Conservation (phyloP, 2,888 invertebrate genomes). For the Notocelia uddmanniana region DNA sequence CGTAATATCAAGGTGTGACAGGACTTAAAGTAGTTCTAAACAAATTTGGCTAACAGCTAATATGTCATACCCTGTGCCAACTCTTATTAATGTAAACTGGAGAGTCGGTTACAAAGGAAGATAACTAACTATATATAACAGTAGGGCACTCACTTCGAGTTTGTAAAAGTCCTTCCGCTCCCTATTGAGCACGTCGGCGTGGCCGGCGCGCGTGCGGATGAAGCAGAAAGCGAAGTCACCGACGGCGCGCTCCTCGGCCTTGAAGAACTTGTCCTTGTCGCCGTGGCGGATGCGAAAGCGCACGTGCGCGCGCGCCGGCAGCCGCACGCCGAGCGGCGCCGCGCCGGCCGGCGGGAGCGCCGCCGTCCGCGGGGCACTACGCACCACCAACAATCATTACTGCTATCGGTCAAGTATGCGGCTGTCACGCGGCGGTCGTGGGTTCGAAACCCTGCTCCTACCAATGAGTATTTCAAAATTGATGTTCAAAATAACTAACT, state of each 20-base stretch:
- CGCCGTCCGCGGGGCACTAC: conserved; percentile 94
- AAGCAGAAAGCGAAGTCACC: conserved; percentile 98
- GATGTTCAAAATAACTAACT: too few relatives aligned
- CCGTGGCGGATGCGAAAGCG: conserved; percentile 95
- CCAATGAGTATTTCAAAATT: too few relatives aligned
- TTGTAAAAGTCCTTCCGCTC: conserved; percentile 95
- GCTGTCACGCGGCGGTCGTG: too few relatives aligned
- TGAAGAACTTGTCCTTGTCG: conserved; percentile 96
- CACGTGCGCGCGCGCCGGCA: conserved; percentile 81
- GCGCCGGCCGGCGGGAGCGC: conserved; percentile 89
- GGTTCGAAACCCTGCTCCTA: too few relatives aligned
- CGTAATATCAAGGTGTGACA: too few relatives aligned
- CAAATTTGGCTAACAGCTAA: too few relatives aligned
- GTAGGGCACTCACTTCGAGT: conserved; percentile 85
- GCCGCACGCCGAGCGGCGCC: conserved; percentile 92
- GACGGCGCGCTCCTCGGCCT: conserved; percentile 94
- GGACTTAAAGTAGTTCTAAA: too few relatives aligned
- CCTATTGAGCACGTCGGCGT: conserved; percentile 95
- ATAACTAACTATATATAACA: not conserved
- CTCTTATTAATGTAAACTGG: not conserved
- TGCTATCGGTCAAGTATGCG: too few relatives aligned
- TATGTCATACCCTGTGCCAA: too few relatives aligned
- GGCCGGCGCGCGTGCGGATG: conserved; percentile 94
- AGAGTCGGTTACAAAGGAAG: too few relatives aligned
- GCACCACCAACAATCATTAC: not conserved